phyloP scores from a whole-genome alignment of 2,797 vertebrate species.

The Lophura swinhoii region DNA sequence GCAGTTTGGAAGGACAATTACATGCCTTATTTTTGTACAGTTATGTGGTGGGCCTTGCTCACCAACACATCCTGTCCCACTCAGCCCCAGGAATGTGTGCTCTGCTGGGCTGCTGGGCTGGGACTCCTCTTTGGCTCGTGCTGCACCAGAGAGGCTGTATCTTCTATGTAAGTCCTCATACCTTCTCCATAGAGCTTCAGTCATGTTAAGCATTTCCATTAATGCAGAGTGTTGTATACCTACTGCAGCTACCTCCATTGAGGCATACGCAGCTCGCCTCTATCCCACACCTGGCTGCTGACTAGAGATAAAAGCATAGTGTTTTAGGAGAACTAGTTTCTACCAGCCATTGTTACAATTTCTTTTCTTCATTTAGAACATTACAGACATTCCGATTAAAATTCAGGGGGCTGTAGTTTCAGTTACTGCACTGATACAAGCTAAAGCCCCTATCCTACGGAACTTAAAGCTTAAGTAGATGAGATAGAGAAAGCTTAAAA shows the following conservation, averaged over 20 bases:
- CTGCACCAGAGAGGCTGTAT: neutral
- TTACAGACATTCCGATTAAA: neutral
- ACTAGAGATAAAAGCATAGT: neutral
- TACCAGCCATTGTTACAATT: neutral
- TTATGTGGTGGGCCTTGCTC: neutral
- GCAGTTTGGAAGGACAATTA: neutral
- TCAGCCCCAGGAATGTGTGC: neutral
- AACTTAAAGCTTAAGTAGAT: neutral
- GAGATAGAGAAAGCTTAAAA: neutral
- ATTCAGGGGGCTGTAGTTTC: neutral
- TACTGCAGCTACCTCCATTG: constrained; percentile 1
- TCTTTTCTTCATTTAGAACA: neutral
- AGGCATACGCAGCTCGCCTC: neutral
- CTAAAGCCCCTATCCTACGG: neutral
- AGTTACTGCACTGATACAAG: neutral
- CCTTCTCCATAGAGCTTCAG: neutral
- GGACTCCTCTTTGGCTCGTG: neutral
- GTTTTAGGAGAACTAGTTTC: neutral
- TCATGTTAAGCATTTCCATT: neutral
- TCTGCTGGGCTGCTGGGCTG: neutral
- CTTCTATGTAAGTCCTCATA: neutral
- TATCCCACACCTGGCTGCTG: neutral
- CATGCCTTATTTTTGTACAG: rapidly evolving
- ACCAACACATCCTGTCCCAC: rapidly evolving
- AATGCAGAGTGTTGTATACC: neutral